phyloP scores from a whole-genome alignment of 2,797 vertebrate genomes.

The Phoxinus dragarum region DNA sequence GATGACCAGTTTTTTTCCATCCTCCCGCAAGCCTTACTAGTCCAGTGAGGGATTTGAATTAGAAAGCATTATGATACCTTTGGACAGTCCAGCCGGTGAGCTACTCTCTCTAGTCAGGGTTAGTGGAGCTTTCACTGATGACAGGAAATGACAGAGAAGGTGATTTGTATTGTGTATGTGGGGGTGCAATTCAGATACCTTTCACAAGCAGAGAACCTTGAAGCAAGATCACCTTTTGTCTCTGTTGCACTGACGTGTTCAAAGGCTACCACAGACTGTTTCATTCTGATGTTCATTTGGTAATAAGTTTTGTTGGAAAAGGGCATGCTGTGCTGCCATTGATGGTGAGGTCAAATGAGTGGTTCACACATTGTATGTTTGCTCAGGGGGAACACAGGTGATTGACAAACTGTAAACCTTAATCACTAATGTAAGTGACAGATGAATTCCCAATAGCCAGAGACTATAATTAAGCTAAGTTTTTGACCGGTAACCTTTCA shows the following conservation, averaged over 20 bases:
- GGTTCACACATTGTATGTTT: constrained; percentile 22
- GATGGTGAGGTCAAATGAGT: constrained; percentile 13
- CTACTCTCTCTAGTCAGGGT: constrained; percentile 39
- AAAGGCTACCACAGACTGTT: constrained; percentile 39
- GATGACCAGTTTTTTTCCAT: constrained; percentile 48
- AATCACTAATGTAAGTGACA: constrained; percentile 41
- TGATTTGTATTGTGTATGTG: constrained; percentile 55
- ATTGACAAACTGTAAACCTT: constrained; percentile 55
- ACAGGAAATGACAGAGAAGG: constrained; percentile 50
- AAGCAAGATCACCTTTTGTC: constrained; percentile 50
- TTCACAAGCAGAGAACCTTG: constrained; percentile 32
- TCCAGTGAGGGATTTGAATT: constrained; percentile 78
- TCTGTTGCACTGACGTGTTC: constrained; percentile 13
- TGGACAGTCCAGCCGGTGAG: constrained; percentile 49
- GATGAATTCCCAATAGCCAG: constrained; percentile 37
- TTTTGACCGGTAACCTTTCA: constrained; percentile 49
- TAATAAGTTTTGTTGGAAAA: constrained; percentile 40
- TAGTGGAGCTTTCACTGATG: constrained; percentile 11
- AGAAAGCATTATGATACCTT: constrained; percentile 74
- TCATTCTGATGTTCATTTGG: neutral
- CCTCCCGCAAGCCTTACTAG: constrained; percentile 69
- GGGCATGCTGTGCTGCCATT: constrained; percentile 16
- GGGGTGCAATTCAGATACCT: constrained; percentile 42
- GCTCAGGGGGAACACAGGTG: constrained; percentile 37
- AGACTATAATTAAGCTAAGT: constrained; percentile 45